Evolutionary conservation across 2,797 vertebrate species (phyloP).

Genomic region (Micromesistius poutassou): DNA sequence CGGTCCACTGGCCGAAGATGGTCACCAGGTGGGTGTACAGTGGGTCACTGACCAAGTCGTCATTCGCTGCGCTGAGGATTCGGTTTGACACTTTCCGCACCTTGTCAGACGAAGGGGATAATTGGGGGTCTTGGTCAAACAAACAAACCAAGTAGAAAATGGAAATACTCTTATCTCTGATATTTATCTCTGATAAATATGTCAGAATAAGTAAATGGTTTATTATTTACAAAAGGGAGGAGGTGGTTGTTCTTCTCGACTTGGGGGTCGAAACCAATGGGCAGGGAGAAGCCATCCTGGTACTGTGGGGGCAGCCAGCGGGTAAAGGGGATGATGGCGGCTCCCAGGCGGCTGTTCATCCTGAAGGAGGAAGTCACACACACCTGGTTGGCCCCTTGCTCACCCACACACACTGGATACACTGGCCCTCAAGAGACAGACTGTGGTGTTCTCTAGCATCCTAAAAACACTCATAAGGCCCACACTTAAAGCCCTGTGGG

Average conservation of each 20-base stretch:
- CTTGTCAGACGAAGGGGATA: constrained; percentile 55
- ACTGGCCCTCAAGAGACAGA: not conserved
- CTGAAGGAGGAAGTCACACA: constrained; percentile 39
- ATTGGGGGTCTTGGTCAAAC: not conserved
- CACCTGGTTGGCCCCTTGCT: not conserved
- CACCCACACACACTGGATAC: not conserved
- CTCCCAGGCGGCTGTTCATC: constrained; percentile 61
- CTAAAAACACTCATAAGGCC: not conserved
- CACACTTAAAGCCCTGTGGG: not conserved
- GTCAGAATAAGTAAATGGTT: not conserved
- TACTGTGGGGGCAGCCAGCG: constrained; percentile 82
- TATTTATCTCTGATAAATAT: too few species aligned
- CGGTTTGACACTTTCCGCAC: constrained; percentile 81
- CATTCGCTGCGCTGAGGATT: constrained; percentile 65
- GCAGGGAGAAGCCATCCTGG: constrained; percentile 73
- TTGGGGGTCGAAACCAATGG: constrained; percentile 69
- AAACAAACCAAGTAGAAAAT: not conserved
- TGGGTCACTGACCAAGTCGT: constrained; percentile 60
- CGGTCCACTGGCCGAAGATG: constrained; percentile 82
- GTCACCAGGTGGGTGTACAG: constrained; percentile 74
- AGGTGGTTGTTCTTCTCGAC: constrained; percentile 42
- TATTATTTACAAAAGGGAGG: constrained; percentile 76
- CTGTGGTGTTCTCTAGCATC: not conserved
- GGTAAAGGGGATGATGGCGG: constrained; percentile 71
- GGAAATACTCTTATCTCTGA: not conserved